These are phyloP conservation scores for Smutsia temminckii DNA, from an alignment of 2,797 vertebrate species.

Conservation along the genomic window DNA sequence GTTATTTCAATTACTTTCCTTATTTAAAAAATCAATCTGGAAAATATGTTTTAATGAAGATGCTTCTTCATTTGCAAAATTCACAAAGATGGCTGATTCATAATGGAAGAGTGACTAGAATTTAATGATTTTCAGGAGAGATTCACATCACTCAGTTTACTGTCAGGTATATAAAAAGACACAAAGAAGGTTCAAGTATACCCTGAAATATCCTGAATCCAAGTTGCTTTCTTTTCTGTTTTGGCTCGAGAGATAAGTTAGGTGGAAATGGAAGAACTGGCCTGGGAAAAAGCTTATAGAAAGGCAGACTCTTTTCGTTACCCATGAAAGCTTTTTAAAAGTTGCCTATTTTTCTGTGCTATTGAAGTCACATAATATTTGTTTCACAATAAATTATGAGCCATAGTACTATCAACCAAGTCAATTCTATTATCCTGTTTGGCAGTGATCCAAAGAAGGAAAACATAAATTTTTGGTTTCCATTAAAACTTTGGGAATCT, in stretches of 20 bases:
- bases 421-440: slow-evolving; percentile 19
- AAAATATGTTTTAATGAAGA: neutral
- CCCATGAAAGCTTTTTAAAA: neutral
- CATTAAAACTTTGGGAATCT: slow-evolving; percentile 18
- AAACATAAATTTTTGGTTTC: slow-evolving; percentile 50
- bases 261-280: neutral
- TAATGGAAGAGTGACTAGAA: neutral
- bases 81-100: neutral
- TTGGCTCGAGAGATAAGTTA: neutral
- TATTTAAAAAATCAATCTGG: neutral
- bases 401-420: neutral
- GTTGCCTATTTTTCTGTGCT: slow-evolving; percentile 13
- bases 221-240: neutral
- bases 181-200: neutral
- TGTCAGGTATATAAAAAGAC: neutral
- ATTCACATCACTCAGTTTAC: neutral
- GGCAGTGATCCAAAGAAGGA: neutral
- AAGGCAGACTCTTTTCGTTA: neutral
- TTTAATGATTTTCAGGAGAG: neutral
- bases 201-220: neutral
- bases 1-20: neutral
- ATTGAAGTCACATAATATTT: slow-evolving; percentile 26
- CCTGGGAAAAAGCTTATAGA: neutral
- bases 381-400: slow-evolving; percentile 39
- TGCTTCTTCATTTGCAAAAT: neutral